A percentile compares a stretch with the other conserved stretches of the same genome.
These are phyloP conservation scores for Colletes gigas DNA, from an alignment of 1,140 invertebrate species.

Conservation along the genomic window DNA sequence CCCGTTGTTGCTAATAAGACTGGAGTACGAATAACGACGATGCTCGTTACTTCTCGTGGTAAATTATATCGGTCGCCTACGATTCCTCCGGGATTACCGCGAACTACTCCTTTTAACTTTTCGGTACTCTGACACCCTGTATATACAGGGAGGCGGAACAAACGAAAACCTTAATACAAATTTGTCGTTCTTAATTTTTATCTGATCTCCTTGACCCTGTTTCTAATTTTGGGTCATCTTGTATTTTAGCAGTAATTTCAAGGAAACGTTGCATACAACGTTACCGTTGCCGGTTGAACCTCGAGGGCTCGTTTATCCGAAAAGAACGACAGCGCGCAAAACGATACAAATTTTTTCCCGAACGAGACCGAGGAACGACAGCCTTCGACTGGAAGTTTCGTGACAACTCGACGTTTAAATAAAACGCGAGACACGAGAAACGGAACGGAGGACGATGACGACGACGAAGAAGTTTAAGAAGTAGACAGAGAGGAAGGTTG, in stretches of 20 bases:
- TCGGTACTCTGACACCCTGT: neutral
- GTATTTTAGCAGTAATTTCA: no score
- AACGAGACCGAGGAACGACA: no score
- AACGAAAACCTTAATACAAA: no score
- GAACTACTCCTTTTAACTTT: neutral
- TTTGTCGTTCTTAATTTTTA: no score
- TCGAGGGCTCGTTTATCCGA: neutral
- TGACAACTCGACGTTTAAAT: constrained; percentile 15
- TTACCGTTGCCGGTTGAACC: neutral
- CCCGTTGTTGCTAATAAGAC: constrained; percentile 40
- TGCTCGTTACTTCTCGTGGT: constrained; percentile 6
- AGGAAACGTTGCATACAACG: no score
- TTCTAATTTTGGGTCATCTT: no score
- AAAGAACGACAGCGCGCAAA: no score
- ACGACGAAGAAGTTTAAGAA: constrained; percentile 35
- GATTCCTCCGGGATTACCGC: neutral
- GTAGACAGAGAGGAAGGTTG: constrained; percentile 61
- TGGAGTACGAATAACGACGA: constrained; percentile 11
- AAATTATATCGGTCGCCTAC: constrained; percentile 1
- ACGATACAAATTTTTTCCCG: no score
- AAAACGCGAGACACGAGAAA: neutral
- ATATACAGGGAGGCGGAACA: neutral
- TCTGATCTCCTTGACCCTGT: no score
- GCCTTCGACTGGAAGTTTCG: no score
- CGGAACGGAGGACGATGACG: neutral